Conservation (phyloP, 2,888 invertebrate species). For the Cheilosia scutellata region DNA sequence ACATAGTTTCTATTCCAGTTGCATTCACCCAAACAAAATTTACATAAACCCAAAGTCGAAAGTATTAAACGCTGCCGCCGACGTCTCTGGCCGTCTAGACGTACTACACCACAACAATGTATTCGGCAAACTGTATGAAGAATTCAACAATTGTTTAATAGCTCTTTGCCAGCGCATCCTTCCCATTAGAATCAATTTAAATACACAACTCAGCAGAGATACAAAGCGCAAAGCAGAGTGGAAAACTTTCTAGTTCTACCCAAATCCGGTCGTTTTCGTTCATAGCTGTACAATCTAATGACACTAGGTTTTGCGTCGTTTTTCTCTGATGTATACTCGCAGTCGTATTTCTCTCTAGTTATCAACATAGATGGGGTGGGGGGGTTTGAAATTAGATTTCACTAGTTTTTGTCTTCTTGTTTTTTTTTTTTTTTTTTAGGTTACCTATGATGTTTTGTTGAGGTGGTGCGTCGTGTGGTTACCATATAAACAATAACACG, state of each 20-base stretch:
- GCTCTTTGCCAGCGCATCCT: constrained; percentile 53
- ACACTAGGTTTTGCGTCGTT: neutral
- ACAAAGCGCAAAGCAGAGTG: constrained; percentile 5
- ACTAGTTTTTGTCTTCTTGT: constrained; percentile 23
- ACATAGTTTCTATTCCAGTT: constrained; percentile 31
- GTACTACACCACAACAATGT: constrained; percentile 7
- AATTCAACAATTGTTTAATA: constrained; percentile 69
- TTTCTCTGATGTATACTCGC: neutral
- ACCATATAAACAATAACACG: constrained; percentile 13
- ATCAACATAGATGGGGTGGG: neutral
- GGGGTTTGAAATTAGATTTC: constrained; percentile 39
- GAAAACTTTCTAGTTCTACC: constrained; percentile 22
- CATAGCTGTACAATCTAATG: constrained; percentile 55
- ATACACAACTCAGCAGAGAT: constrained; percentile 39
- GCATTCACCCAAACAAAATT: constrained; percentile 32
- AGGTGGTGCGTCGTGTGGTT: constrained; percentile 52
- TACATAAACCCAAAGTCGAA: constrained; percentile 45
- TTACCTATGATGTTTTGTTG: constrained; percentile 38
- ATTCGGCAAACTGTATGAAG: constrained; percentile 23
- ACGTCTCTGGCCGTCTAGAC: constrained; percentile 58
- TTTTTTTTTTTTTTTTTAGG: neutral
- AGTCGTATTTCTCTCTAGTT: constrained; percentile 2
- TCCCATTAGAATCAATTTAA: constrained; percentile 71
- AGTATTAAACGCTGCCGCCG: neutral
- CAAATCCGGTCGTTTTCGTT: constrained; percentile 45